Base-by-base conservation (phyloP, 2,113 vertebrate species). In the Dicrurus megarhynchus region DNA sequence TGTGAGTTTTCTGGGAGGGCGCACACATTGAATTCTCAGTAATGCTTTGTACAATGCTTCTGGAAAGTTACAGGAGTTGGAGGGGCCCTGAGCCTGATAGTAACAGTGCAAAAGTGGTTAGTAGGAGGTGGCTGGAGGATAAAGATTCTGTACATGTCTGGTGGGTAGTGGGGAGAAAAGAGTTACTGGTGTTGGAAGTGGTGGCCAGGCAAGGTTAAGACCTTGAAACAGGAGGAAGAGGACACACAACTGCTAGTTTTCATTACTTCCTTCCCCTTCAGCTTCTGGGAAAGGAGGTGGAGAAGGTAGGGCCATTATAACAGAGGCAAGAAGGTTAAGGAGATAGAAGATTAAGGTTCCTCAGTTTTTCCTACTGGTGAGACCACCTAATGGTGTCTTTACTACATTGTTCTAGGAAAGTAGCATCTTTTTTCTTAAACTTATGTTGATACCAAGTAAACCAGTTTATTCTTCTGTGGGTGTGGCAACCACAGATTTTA, bases 121-220 rank as follows among this genome's bases (percentile, higher is more conserved):
- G 8, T 12, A 41, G 39, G n/a, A 53, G 37, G 16, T 59, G 44
- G 13, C 16, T 24, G 21, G 20, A 26, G 21, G 12, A 14, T 37
- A 57, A 47, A 69, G 33, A 7, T 50, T 70, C 33, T 32, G 19
- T 44, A 13, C 2, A 1, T n/a, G 17, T 24, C 10, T 1, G 0
- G 39, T 65, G 39, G 8, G 47, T 33, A 49, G 24, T 55, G 32
- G 16, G 27, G 26, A 59, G 44, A 33, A 46, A 37, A 73, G 44
- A n/a, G 27, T 64, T 42, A 27, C n/a, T 22, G 39, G 11, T 1
- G 0, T 49, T 68, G 41, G 22, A 81, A 50, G 49, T 55, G 27
- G 35, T 50, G 35, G 37, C 14, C 55, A 55, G 41, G 32, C 16
- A 35, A 75, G 33, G 19, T 42, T 50, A 11, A 35, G 27, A 42